Percentiles rank a stretch among this genome's conserved stretches.
Evolutionary conservation across 2,888 invertebrate genomes (phyloP).

Genomic region (Dorcus hopei): DNA sequence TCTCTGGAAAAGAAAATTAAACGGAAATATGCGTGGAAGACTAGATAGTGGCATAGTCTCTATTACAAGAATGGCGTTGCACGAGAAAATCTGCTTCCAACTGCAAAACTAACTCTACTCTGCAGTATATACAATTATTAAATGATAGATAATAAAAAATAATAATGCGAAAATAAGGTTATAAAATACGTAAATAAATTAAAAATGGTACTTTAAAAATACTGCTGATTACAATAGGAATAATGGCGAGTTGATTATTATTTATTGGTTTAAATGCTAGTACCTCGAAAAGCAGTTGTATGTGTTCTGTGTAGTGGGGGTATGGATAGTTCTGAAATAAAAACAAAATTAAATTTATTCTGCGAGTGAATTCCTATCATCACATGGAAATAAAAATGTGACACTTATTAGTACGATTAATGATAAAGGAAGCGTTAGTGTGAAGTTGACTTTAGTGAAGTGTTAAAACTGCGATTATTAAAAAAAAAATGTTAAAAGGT

Average conservation of each 20-base stretch:
- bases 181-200: neutral
- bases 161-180: neutral
- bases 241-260: neutral
- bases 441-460: neutral
- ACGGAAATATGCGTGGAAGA: no score
- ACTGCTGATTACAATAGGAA: slow-evolving; percentile 1
- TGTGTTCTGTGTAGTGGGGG: neutral
- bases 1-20: no score
- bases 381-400: neutral
- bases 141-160: no score
- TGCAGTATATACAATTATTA: no score
- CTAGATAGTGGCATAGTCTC: no score
- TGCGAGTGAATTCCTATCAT: no score
- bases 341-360: neutral
- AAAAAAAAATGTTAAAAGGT: slow-evolving; percentile 4
- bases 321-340: neutral
- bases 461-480: neutral
- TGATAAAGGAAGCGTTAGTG: no score
- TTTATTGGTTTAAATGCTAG: neutral
- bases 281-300: neutral
- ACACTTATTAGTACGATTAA: neutral
- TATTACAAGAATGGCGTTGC: no score
- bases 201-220: neutral
- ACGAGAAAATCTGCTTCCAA: no score
- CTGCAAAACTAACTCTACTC: no score